A percentile compares a stretch with the other conserved stretches of the same genome.
Evolutionary conservation across 2,113 vertebrate genomes (phyloP).

Genomic region (Paracanthobrama guichenoti): DNA sequence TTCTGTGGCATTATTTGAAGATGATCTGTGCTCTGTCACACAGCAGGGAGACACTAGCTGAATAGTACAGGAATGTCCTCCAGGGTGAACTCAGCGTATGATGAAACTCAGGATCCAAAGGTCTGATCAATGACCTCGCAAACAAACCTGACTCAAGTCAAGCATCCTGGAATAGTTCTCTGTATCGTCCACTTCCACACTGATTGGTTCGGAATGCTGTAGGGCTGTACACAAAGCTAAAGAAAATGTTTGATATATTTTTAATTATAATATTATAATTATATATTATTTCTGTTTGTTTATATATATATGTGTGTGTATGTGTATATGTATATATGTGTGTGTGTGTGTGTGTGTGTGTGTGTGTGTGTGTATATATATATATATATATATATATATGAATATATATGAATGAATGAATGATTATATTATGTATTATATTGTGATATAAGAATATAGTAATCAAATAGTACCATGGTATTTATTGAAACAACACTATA

Average conservation of each 20-base stretch:
- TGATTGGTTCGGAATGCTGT: neutral
- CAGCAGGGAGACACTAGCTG: neutral
- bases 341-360: no score
- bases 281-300: neutral
- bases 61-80: slow-evolving; percentile 32
- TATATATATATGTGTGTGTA: neutral
- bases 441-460: neutral
- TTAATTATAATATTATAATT: neutral
- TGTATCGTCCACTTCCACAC: neutral
- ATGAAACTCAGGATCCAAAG: slow-evolving; percentile 27
- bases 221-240: neutral
- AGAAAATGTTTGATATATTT: neutral
- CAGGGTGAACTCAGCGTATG: neutral
- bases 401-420: no score
- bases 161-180: neutral
- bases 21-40: slow-evolving; percentile 21
- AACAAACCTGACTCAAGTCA: slow-evolving; percentile 28
- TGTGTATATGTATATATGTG: no score
- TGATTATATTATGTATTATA: no score
- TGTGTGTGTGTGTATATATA: neutral
- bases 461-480: neutral
- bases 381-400: no score
- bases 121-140: slow-evolving; percentile 32
- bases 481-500: neutral
- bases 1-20: neutral